A percentile compares a stretch with the other conserved stretches of the same genome.
These are phyloP conservation scores for Irena cyanogastra DNA, from an alignment of 2,113 vertebrate genomes.

Conservation along the genomic window DNA sequence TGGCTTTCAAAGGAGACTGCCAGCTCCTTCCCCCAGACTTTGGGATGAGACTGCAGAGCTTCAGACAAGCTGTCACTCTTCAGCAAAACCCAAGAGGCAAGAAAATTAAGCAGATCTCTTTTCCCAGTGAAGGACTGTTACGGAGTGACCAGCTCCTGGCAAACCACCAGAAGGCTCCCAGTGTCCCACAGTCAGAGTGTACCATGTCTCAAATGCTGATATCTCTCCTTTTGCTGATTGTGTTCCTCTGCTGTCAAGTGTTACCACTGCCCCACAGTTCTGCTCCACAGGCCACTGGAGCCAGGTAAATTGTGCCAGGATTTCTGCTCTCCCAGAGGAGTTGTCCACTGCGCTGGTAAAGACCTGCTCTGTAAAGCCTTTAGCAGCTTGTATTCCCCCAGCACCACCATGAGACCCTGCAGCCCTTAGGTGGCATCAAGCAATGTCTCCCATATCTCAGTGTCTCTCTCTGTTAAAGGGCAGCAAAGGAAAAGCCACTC, in stretches of 20 bases:
- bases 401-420: background rate
- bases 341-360: background rate
- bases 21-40: background rate
- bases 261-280: accelerated
- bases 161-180: background rate
- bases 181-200: background rate
- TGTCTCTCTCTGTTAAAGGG: background rate
- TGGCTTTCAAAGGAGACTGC: background rate
- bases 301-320: background rate
- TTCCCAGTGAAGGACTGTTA: background rate
- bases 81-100: background rate
- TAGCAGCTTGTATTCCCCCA: background rate
- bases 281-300: background rate
- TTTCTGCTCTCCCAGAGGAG: background rate
- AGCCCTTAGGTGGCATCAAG: background rate
- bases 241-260: accelerated
- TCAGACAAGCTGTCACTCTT: background rate
- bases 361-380: background rate
- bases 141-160: background rate
- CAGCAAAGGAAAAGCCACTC: background rate
- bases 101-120: background rate
- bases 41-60: background rate
- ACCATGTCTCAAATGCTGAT: background rate
- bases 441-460: background rate
- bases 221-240: background rate